phyloP scores from a whole-genome alignment of 2,888 invertebrate species.

The Halictus ligatus region DNA sequence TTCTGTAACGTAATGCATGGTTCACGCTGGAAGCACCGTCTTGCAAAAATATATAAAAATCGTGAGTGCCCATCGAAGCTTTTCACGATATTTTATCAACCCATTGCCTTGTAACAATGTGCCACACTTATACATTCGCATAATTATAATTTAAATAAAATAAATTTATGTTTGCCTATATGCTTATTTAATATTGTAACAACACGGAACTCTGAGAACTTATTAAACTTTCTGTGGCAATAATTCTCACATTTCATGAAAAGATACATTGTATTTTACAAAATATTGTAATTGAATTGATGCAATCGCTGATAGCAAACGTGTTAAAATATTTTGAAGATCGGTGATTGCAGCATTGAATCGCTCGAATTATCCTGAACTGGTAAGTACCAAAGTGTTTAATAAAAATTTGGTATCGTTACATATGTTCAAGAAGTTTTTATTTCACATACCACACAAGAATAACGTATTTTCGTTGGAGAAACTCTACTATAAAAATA shows the following conservation, averaged over 20 bases:
- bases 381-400: conserved; percentile 30
- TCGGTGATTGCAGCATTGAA: background rate
- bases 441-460: conserved; percentile 33
- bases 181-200: background rate
- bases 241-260: background rate
- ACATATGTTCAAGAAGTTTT: conserved; percentile 6
- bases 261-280: too few relatives aligned
- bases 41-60: background rate
- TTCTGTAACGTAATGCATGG: background rate
- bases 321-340: background rate
- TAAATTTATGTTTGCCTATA: background rate
- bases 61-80: background rate
- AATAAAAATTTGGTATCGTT: conserved; percentile 14
- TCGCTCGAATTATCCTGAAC: background rate
- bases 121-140: background rate
- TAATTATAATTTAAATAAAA: background rate
- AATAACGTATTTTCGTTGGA: conserved; percentile 25
- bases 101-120: background rate
- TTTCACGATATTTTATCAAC: background rate
- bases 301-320: background rate
- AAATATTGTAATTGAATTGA: too few relatives aligned
- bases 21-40: background rate
- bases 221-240: background rate
- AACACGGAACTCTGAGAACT: background rate
- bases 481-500: conserved; percentile 59